Evolutionary conservation across 2,888 invertebrate species (phyloP), one percentile per base, ranked within the genome.

Genomic region (Hemithea aestivaria): DNA sequence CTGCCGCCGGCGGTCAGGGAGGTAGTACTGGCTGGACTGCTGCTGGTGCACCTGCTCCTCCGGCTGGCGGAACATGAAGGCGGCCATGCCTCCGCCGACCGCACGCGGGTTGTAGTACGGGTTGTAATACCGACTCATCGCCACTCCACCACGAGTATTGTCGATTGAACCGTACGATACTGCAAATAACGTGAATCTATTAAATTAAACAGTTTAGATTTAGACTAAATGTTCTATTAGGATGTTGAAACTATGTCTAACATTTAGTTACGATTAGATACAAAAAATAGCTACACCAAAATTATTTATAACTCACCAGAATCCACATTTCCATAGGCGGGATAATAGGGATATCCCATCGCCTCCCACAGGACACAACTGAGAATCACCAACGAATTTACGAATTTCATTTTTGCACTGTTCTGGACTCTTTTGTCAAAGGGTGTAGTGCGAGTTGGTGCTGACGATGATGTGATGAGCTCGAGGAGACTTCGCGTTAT

Each of bases 121-220:
- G 53, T 76, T 84, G 66, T 82, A 87, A 62, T 83, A 85, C 7
- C 85, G 75, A 41, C 79, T 87, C 51, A 84, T 36, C 2, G 77
- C 82, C 70, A 85, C 69, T 0, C 81, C 84, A 0, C 84, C 81
- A n/a, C 75, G 77, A 26, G 57, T 62, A 36, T 64, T 76, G 58
- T 82, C 82, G 24, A 56, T 63, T 1, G 77, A 71, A 7, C 87
- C 87, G 37, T 74, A 81, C 0, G 87, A 79, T 10, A 83, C 87
- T 87, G 70, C 21, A 41, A 29, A 53, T 6, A 27, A n/a, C 38
- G 24, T 31, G 8, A 4, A 16, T 2, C 16, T 5, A 16, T 16
- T 16, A 16, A 16, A n/a, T n/a, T n/a, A n/a, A n/a, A n/a, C n/a
- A 16, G 16, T 16, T 16, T 16, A 16, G 2, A 16, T n/a, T n/a